Evolutionary conservation across 1,140 invertebrate species (phyloP).

Genomic region (Brachionus calyciflorus): DNA sequence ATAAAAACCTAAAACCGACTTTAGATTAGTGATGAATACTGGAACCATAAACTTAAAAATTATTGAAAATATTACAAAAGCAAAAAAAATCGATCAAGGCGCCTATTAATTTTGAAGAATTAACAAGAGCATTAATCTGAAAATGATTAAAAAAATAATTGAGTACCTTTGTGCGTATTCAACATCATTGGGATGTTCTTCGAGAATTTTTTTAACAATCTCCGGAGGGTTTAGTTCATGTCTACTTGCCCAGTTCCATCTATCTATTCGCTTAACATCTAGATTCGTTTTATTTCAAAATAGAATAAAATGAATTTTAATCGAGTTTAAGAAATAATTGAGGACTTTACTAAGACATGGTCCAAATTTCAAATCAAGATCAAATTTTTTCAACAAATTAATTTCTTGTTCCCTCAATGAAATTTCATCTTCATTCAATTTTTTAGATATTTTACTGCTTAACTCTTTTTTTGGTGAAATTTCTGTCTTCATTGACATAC

Average conservation of each 20-base stretch:
- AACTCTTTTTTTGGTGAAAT: no score
- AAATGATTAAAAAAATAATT: background rate
- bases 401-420: background rate
- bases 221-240: conserved; percentile 5
- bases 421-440: no score
- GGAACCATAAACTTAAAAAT: no score
- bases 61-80: no score
- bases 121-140: no score
- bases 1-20: no score
- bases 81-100: no score
- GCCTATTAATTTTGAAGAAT: no score
- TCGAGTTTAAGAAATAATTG: background rate
- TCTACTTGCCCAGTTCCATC: conserved; percentile 22
- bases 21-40: no score
- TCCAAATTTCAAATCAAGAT: background rate
- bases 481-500: no score
- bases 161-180: background rate
- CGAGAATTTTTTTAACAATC: background rate
- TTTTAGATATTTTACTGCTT: no score
- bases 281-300: background rate
- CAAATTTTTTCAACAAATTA: conserved; percentile 15
- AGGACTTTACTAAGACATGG: background rate
- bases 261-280: conserved; percentile 21
- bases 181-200: background rate
- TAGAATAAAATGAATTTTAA: background rate